phyloP scores from a whole-genome alignment of 53 echinoderm and acorn worm genomes.

The Apostichopus leukothele region DNA sequence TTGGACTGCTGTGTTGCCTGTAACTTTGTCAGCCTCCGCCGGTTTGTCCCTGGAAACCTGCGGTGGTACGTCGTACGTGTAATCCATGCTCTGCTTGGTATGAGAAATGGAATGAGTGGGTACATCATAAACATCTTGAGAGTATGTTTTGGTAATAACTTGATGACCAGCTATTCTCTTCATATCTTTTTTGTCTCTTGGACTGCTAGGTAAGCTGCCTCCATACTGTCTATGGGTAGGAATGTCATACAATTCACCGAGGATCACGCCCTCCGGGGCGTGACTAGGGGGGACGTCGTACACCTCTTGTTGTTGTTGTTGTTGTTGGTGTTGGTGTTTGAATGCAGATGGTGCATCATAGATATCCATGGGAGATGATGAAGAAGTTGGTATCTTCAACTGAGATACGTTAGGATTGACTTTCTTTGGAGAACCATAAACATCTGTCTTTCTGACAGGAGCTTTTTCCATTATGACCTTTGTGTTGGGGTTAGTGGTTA shows the following conservation, averaged over 20 bases:
- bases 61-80: slow-evolving; percentile 95
- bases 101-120: slow-evolving; percentile 56
- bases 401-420: not conserved
- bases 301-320: slow-evolving; percentile 38
- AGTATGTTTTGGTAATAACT: slow-evolving; percentile 31
- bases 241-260: slow-evolving; percentile 61
- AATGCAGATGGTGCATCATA: slow-evolving; percentile 44
- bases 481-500: not conserved
- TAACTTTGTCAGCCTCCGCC: slow-evolving; percentile 39
- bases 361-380: not conserved
- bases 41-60: slow-evolving; percentile 89
- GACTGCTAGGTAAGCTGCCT: slow-evolving; percentile 49
- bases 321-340: slow-evolving; percentile 8
- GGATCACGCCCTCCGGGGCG: not conserved
- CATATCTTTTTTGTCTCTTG: slow-evolving; percentile 27
- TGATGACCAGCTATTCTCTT: slow-evolving; percentile 32
- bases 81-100: slow-evolving; percentile 58
- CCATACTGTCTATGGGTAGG: slow-evolving; percentile 43
- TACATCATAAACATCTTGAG: slow-evolving; percentile 80
- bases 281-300: slow-evolving; percentile 71
- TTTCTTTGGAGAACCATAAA: slow-evolving; percentile 26
- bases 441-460: not conserved
- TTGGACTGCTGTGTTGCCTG: slow-evolving; percentile 51
- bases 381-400: not conserved
- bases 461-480: not conserved